Percentiles rank a stretch among this genome's conserved stretches.
phyloP scores from a whole-genome alignment of 2,888 invertebrate species.

The Chloroclystis v-ata region DNA sequence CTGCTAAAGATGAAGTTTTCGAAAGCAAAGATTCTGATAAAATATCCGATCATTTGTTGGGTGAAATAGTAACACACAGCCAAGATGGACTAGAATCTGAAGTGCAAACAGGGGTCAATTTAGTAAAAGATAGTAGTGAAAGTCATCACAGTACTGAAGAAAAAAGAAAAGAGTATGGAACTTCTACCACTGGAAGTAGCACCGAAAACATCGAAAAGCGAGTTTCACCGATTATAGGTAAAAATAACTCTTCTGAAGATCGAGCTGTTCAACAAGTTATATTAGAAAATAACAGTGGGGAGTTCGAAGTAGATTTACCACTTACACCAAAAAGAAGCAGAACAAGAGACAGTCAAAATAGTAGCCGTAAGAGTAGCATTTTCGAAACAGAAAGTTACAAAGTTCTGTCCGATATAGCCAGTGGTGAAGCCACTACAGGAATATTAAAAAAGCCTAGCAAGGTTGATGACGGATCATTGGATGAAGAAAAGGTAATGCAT shows the following conservation, averaged over 20 bases:
- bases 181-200: constrained; percentile 52
- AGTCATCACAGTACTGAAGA: constrained; percentile 45
- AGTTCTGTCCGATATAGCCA: constrained; percentile 66
- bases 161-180: constrained; percentile 47
- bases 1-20: constrained; percentile 62
- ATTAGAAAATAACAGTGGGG: constrained; percentile 49
- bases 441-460: constrained; percentile 60
- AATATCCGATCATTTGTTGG: constrained; percentile 56
- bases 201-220: constrained; percentile 54
- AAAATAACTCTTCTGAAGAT: constrained; percentile 41
- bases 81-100: constrained; percentile 37
- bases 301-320: constrained; percentile 48
- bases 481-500: constrained; percentile 48
- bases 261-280: constrained; percentile 59
- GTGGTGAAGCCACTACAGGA: constrained; percentile 53
- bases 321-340: constrained; percentile 49
- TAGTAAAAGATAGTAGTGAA: constrained; percentile 41
- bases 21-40: constrained; percentile 54
- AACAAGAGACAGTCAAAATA: constrained; percentile 55
- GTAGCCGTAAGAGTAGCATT: constrained; percentile 66
- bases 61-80: constrained; percentile 52
- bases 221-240: constrained; percentile 48
- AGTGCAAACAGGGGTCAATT: constrained; percentile 38
- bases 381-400: constrained; percentile 76
- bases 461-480: constrained; percentile 47